Base-by-base conservation (phyloP, 92 coral and sea anemone genomes). In the Diadumene lineata region DNA sequence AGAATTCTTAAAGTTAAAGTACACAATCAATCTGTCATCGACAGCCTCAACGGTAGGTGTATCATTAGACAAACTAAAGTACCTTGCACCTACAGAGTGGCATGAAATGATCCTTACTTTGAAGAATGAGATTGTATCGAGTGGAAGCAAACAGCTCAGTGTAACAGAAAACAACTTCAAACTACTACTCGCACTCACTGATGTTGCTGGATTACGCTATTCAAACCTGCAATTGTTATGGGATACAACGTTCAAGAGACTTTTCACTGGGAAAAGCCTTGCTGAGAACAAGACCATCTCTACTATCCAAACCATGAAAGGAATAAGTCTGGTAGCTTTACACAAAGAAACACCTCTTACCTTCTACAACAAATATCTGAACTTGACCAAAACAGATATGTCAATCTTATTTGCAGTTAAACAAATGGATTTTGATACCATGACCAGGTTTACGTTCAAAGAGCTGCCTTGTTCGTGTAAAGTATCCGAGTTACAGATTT, bases 71-170 rank as follows among this genome's bases (percentile, higher is more conserved):
- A 31, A 64, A 18, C 48, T 82, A 50, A 29, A 69, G 31, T 79
- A 46, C 51, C 68, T 67, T 32, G 64, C 94, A 19, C 94, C 90
- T 31, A 78, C 94, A 19, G 91, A 82, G 66, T 89, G 94, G 94
- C 66, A 64, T 31, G 91, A 89, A 66, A 64, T 86, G 69, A 63
- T 89, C 29, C 85, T 83, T 9, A 56, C 76, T 53, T 61, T 89
- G 19, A 80, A 68, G 61, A 69, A 65, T 23, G 88, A 82, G 31
- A 72, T 89, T 19, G 64, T 86, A 28, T 70, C 56, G 62, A 79
- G 84, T 67, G 96, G 89, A 11, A 73, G 71, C 31, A 26, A 22
- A 28, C 82, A 86, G 69, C 89, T 89, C 1, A 64, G 56, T 15
- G 81, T 89, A 4, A 34, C 82, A 8, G 33, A 48, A 65, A 33